Base-by-base conservation (phyloP, 2,888 invertebrate species). In the Lordiphosa andalusiaca region DNA sequence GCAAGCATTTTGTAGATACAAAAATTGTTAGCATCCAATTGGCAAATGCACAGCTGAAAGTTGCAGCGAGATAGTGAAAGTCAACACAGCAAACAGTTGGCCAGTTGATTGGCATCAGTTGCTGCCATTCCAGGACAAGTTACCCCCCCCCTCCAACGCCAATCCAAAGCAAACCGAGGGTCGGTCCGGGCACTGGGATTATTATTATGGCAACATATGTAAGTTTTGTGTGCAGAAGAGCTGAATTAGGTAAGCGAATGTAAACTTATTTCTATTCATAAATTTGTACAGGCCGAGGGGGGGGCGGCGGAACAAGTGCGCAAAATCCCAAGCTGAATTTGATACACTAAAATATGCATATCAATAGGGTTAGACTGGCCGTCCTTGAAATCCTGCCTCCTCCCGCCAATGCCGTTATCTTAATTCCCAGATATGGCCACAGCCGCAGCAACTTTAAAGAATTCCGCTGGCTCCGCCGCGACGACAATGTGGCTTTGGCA, bases 271-370 rank as follows among this genome's bases (percentile, higher is more conserved):
- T 4, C 44, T 16, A 42, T 30, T 42, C 30, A 7, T 42, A 4
- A 25, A 33, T 33, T 6, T 10, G 10, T 44, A 44, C 9, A 33
- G 10, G 33, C 41, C 12, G 25, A 41, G 21, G 10, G 44, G 33
- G n/a, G n/a, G n/a, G n/a, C n/a, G n/a, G 44, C 44, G 44, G 42
- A 44, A 35, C 73, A 65, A 61, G 47, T 73, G 73, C 42, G 44
- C 7, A 40, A 58, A 53, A 30, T 69, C 70, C 51, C 69, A 70
- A 49, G 54, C 38, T n/a, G 37, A 54, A 73, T 65, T 53, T 21
- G 38, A 33, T 39, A 44, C 30, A 36, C 53, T 36, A 6, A 47
- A 53, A 53, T 47, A 47, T 59, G 48, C 25, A 46, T 36, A 39
- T 41, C 36, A 61, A 55, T 39, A 38, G 59, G 54, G 58, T 63